Base-by-base conservation (phyloP, 2,888 invertebrate species). In the Drosophila demipolita region DNA sequence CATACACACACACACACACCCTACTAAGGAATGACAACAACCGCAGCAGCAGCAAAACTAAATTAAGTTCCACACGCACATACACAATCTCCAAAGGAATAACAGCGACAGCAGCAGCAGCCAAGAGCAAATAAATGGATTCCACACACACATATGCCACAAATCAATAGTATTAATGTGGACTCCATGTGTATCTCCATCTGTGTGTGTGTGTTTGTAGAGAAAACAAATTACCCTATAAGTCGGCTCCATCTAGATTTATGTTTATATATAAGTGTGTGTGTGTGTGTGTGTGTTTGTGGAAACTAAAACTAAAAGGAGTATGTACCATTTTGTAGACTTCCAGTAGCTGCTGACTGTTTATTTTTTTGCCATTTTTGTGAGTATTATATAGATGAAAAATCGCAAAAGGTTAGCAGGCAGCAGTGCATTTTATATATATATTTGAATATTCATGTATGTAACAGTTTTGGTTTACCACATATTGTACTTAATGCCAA, bases 381-480 rank as follows among this genome's bases (percentile, higher is more conserved):
- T 68, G 85, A 85, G 85, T 85, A 88, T 85, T 85, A 85, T 67
- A 64, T 80, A 82, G 62, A 85, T 85, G 88, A 85, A 88, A 85
- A 86, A 88, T 86, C 82, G 75, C 88, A 83, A 80, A 73, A 57
- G 64, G 45, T 23, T 59, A 42, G 35, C 55, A 49, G 29, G 40
- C 55, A 38, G 23, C 55, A 36, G n/a, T 60, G 40, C 69, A 58
- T 52, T 26, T 53, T 33, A 63, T 45, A 65, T 50, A 60, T 29
- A 66, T 49, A 61, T 23, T 38, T 26, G 23, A 29, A 65, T 23
- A 23, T 35, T 15, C 3, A 23, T 23, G 35, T 23, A 35, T 53
- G 23, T 29, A 42, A 58, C 15, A 42, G 49, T 67, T 67, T 59
- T 66, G 64, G 38, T 66, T 45, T 23, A 45, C 54, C 17, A 35